Base-by-base conservation (phyloP, 1,140 invertebrate genomes). In the Papilio machaon region DNA sequence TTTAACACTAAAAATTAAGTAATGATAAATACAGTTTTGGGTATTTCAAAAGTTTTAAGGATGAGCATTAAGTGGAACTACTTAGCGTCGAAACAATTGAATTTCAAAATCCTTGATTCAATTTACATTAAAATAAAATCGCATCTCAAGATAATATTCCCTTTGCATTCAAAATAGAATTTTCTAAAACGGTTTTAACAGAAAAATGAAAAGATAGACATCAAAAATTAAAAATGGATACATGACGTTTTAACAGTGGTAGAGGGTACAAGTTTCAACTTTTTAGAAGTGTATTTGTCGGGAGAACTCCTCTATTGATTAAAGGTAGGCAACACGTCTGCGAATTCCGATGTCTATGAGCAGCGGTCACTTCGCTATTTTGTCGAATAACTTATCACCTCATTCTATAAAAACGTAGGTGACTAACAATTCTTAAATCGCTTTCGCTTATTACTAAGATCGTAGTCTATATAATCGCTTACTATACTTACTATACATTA, bases 11-110 rank as follows among this genome's bases (percentile, higher is more conserved):
- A 77, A 83, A 84, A 85, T 89, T 88, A 85, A 81, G 75, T 84
- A 82, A 85, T 89, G 87, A 90, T 90, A 86, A 88, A 87, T 89
- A 86, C 80, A 85, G 85, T 90, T 89, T 86, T 85, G 85, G 85
- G 82, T 67, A 64, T 64, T 82, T 77, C 67, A 82, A 85, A 81
- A 80, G 85, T 84, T 85, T 86, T 88, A 87, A 85, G 82, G 78
- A n/a, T 80, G 23, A 23, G 82, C 19, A 58, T 35, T 80, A 10
- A 82, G 80, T 84, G 15, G 49, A 47, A 70, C 38, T 7, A 43
- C 7, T 43, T 43, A 43, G 38, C 38, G 38, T 43, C 38, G 2
- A 43, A 43, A 43, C 38, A 43, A 43, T 3, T 43, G 5, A 64
- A 64, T n/a, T 19, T 64, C 0, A 64, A 4, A 64, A 19, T 64